Evolutionary conservation across 37 sponge, comb jelly and placozoan genomes (phyloP), one percentile per base, ranked within the genome.

Genomic region (Bolinopsis microptera): DNA sequence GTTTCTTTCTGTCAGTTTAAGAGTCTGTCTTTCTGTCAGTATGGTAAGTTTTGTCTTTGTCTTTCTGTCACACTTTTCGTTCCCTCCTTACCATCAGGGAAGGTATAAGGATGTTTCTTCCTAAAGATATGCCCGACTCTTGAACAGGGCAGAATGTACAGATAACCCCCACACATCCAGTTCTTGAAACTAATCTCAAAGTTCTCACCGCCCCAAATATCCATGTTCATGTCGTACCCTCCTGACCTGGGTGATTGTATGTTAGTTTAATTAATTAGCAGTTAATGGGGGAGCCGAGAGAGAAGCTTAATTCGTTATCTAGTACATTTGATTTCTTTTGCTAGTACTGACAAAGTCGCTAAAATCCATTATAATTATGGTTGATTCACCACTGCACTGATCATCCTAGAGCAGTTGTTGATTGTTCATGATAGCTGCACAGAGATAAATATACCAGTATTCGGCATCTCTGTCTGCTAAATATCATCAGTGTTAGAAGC

Each of bases 141-240:
- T 30, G 99, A 98, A 41, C 99, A 98, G 0, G 99, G 99, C 69
- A 98, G 93, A 76, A 98, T 98, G 94, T 98, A 98, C 94, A 98
- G 94, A 0, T 96, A 93, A 0, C 99, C 99, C 21, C 96, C 97
- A 93, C 99, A 98, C 97, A 96, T 96, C 99, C 99, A 98, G 25
- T 93, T 94, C 27, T 97, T 95, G 76, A 98, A 98, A 8, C 96
- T 96, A 18, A 98, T 98, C 76, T 98, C 98, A 93, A 98, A 97
- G 93, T 98, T 98, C 94, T 98, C 99, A 83, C 99, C 99, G 69
- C 99, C 99, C 99, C 99, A 98, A 67, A 98, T 97, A 69, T 98
- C 99, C 99, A 98, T 98, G 35, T 97, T 92, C 25, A 92, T 86
- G 93, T 98, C 99, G 69, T 98, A 98, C 0, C 74, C 93, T 22